Evolutionary conservation across 2,888 invertebrate species (phyloP).

Genomic region (Lochmaea capreae): DNA sequence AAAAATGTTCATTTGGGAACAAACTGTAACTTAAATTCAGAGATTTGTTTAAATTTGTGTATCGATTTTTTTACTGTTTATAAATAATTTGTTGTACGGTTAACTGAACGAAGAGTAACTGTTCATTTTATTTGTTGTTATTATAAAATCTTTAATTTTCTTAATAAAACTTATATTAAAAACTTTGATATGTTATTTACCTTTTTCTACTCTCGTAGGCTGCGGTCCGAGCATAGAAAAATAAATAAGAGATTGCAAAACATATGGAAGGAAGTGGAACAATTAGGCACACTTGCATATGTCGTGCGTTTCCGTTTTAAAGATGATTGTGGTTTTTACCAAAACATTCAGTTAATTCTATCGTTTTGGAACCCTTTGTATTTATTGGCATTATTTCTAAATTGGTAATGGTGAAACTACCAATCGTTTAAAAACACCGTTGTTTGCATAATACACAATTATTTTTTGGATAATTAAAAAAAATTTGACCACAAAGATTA

Average conservation of each 20-base stretch:
- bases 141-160: constrained; percentile 28
- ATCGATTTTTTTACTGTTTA: not conserved
- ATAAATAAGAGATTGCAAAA: no score
- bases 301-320: no score
- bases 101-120: not conserved
- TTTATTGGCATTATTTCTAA: no score
- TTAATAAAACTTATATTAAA: constrained; percentile 25
- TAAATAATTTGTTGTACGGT: not conserved
- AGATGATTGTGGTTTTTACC: no score
- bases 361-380: no score
- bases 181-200: not conserved
- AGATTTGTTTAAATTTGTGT: not conserved
- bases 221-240: no score
- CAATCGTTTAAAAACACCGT: no score
- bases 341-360: no score
- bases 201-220: not conserved
- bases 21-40: not conserved
- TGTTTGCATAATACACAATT: no score
- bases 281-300: no score
- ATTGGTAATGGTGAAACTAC: no score
- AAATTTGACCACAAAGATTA: not conserved
- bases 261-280: no score
- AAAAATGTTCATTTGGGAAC: not conserved
- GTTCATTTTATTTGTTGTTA: constrained; percentile 27
- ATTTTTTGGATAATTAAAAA: not conserved